phyloP scores from a whole-genome alignment of 1,140 invertebrate species.

The Cheumatopsyche charites region DNA sequence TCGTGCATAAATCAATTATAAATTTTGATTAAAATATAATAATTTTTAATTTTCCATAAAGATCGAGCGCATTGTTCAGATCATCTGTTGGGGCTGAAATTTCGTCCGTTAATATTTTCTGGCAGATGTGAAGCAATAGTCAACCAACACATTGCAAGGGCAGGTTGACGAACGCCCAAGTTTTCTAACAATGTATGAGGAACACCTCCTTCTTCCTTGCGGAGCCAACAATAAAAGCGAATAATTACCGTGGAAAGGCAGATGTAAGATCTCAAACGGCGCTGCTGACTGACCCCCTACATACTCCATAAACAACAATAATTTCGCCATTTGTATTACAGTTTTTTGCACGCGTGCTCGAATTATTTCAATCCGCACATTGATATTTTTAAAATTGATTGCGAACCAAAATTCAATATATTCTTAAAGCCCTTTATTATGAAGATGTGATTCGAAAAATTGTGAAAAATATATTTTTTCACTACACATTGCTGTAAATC shows the following conservation, averaged over 20 bases:
- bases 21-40: no score
- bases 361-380: not conserved
- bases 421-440: no score
- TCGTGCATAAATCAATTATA: no score
- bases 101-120: slow-evolving; percentile 13
- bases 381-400: no score
- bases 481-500: no score
- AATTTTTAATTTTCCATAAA: no score
- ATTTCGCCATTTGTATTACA: not conserved
- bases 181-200: slow-evolving; percentile 13
- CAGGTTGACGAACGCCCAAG: slow-evolving; percentile 28
- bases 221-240: slow-evolving; percentile 29
- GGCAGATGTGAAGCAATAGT: slow-evolving; percentile 36
- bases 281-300: not conserved
- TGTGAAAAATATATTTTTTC: no score
- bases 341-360: not conserved
- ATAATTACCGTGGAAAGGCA: slow-evolving; percentile 36
- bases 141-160: not conserved
- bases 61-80: slow-evolving; percentile 18
- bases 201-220: slow-evolving; percentile 35
- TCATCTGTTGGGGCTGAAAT: not conserved
- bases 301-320: not conserved
- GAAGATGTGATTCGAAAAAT: no score
- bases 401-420: no score
- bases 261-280: slow-evolving; percentile 22